These are phyloP conservation scores for Polydrusus pterygomalis DNA, from an alignment of 2,888 invertebrate species.

Conservation along the genomic window DNA sequence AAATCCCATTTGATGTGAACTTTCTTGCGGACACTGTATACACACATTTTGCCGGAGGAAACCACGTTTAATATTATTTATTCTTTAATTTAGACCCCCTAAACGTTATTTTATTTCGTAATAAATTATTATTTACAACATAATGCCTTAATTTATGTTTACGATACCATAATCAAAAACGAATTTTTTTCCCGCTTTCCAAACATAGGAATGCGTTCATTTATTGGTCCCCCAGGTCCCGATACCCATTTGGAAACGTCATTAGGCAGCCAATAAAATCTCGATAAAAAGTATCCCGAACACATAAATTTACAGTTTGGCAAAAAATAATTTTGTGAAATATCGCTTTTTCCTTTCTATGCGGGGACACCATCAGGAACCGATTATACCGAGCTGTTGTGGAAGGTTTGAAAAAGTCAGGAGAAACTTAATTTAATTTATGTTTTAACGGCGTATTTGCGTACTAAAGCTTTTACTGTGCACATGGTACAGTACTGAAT, in stretches of 20 bases:
- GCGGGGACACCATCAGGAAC: not conserved
- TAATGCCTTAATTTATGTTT: conserved; percentile 15
- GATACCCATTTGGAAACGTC: conserved; percentile 15
- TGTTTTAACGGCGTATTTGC: too few relatives aligned
- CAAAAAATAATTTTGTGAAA: conserved; percentile 14
- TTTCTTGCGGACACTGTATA: too few relatives aligned
- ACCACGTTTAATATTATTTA: too few relatives aligned
- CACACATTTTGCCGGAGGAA: too few relatives aligned
- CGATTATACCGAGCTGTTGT: conserved; percentile 6
- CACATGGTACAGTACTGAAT: too few relatives aligned
- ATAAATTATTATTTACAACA: conserved; percentile 4
- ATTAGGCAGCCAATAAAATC: conserved; percentile 18
- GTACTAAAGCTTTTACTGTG: too few relatives aligned
- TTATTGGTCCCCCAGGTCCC: conserved; percentile 9
- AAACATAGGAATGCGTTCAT: conserved; percentile 9
- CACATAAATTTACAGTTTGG: not conserved
- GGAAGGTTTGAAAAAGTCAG: too few relatives aligned
- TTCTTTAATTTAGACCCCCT: too few relatives aligned
- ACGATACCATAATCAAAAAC: conserved; percentile 3
- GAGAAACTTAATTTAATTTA: too few relatives aligned
- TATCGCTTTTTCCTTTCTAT: conserved; percentile 2
- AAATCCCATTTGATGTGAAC: too few relatives aligned
- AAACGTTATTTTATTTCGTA: not conserved
- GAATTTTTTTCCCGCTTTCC: not conserved
- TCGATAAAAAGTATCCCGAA: conserved; percentile 21